Evolutionary conservation across 2,888 invertebrate genomes (phyloP), one percentile per base, ranked within the genome.

Genomic region (Morpho achilles): DNA sequence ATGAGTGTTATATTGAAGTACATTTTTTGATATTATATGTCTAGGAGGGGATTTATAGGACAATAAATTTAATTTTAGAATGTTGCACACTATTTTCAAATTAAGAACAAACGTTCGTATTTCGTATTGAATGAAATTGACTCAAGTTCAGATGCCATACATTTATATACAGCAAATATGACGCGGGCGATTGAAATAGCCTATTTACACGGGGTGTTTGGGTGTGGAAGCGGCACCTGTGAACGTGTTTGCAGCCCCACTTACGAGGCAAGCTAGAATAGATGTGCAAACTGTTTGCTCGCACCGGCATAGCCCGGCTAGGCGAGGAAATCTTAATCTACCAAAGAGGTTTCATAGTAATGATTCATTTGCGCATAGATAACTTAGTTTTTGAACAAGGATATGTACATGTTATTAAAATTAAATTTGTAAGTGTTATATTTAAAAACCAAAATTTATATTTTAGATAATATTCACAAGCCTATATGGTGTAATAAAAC

Each of bases 271-370:
- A 73, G 85, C 78, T 78, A 77, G 75, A 88, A 88, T 73, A 77
- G 77, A 75, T 80, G 76, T 75, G 85, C 84, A 85, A 79, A 87
- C 87, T 82, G 82, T 84, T 84, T 84, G 75, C 72, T 68, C 69
- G 72, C 75, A 77, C 74, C 78, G 77, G 76, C 70, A 71, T 73
- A 59, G 48, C 58, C 61, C 60, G 67, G 50, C 53, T 62, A 61
- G 82, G 81, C 81, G 86, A 82, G 83, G 84, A 84, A 85, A 80
- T 83, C 82, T 82, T 87, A 85, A 87, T 86, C 69, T 70, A 65
- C 63, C 58, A 49, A 61, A 65, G 67, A 60, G 59, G 61, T 67
- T 62, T 58, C 53, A 49, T 56, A 54, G 62, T 63, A 57, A 58
- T 67, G 64, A 63, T 58, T 62, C 63, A 64, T 44, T 49, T 0